Evolutionary conservation across 1,140 invertebrate species (phyloP), one percentile per base, ranked within the genome.

Genomic region (Matsumurasca onukii): DNA sequence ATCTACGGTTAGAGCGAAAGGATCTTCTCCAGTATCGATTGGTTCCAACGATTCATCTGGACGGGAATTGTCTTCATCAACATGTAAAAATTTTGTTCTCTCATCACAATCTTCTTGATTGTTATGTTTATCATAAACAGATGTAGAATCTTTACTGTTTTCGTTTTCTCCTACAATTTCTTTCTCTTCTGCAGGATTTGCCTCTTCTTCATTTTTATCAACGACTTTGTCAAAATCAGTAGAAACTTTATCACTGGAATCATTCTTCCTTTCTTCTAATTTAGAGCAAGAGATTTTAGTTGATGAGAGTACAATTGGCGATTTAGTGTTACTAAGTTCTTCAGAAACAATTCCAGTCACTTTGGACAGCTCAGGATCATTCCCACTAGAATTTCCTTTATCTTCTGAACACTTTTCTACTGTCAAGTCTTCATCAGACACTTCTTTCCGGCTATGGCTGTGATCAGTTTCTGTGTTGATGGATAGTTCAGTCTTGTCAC

Each of bases 81-180:
- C 61, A 62, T 68, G 66, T 3, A 69, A 64, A 64, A 52, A 51
- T 52, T 71, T 63, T 31, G 68, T 69, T 51, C 31, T 63, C 30
- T 65, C 65, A 31, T 70, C 67, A 29, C 63, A 55, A n/a, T 70
- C 69, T 15, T 25, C 39, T 64, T 67, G 67, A 45, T 70, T 66
- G 22, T 66, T 65, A 62, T 61, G 25, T 27, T 29, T 24, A 59
- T 24, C 24, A 27, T 59, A 3, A 51, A 17, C 12, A 59, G 55
- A 27, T 25, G n/a, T 66, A 59, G 59, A 63, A 30, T 69, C 55
- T 63, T 15, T 62, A 24, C 52, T 66, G 45, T 62, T 59, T 52
- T 71, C 71, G 55, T 45, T 29, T 22, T 48, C 48, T 22, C 15
- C 30, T 13, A 65, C 31, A 48, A 1, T 45, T 15, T 34, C 12